These are phyloP conservation scores for Tipula unca DNA, from an alignment of 2,888 invertebrate species.

Conservation along the genomic window DNA sequence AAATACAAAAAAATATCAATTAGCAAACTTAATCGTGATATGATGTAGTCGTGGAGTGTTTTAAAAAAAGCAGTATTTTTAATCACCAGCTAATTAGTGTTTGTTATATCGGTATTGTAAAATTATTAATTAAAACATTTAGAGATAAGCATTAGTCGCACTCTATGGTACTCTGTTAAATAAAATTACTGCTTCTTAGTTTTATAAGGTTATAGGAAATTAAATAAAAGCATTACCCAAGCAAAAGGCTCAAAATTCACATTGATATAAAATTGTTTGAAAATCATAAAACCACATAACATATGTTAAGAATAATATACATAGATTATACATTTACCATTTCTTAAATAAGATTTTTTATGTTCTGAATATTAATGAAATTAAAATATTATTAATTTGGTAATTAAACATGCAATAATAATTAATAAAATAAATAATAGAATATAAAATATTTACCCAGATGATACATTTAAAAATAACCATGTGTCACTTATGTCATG, in stretches of 20 bases:
- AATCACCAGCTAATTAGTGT: not conserved
- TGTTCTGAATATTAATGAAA: not conserved
- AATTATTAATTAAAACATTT: not conserved
- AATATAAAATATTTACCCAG: conserved; percentile 50
- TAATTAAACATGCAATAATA: not conserved
- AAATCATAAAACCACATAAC: not conserved
- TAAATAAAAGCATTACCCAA: not conserved
- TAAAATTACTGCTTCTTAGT: not conserved
- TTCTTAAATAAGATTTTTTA: not conserved
- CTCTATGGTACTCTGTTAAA: not conserved
- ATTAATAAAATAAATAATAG: not conserved
- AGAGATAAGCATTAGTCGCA: not conserved
- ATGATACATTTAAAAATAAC: conserved; percentile 75
- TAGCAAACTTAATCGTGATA: conserved; percentile 19
- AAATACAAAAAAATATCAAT: conserved; percentile 22
- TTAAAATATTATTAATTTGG: not conserved
- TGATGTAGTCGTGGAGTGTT: too few species aligned
- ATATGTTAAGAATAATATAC: not conserved
- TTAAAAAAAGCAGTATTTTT: not conserved
- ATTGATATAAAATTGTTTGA: not conserved
- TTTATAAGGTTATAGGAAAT: not conserved
- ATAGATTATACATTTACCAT: not conserved
- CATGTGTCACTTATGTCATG: conserved; percentile 66
- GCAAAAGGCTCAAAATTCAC: not conserved
- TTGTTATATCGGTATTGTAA: not conserved